phyloP scores from a whole-genome alignment of 2,888 invertebrate genomes.

The Julus scandinavius region DNA sequence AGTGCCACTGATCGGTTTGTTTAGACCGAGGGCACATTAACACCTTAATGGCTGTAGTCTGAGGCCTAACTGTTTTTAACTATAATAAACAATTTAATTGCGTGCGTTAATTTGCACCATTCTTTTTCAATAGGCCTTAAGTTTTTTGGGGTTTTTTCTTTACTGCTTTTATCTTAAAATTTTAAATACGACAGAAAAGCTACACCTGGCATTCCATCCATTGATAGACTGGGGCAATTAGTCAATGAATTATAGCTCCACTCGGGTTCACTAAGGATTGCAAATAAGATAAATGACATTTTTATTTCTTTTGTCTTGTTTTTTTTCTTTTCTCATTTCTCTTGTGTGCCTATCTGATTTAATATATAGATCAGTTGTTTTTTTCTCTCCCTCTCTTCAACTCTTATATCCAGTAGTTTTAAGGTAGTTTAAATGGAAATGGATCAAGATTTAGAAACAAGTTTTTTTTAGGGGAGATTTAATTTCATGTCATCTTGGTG shows the following conservation, averaged over 20 bases:
- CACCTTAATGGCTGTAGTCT: too few relatives aligned
- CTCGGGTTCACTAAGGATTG: conserved; percentile 44
- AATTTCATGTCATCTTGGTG: conserved; percentile 44
- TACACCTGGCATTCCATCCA: conserved; percentile 29
- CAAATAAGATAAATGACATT: conserved; percentile 42
- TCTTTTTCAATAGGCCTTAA: neutral
- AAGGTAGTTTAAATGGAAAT: conserved; percentile 45
- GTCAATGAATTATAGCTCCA: conserved; percentile 26
- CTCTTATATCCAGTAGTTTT: conserved; percentile 21
- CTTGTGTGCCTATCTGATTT: neutral
- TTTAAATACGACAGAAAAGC: neutral
- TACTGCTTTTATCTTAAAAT: neutral
- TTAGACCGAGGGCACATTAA: too few relatives aligned
- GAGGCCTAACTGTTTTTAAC: too few relatives aligned
- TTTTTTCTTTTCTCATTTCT: neutral
- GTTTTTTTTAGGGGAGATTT: conserved; percentile 6
- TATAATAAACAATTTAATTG: too few relatives aligned
- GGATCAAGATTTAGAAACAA: conserved; percentile 13
- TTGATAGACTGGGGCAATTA: conserved; percentile 44
- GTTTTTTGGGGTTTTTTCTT: neutral
- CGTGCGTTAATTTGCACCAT: neutral
- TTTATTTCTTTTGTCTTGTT: conserved; percentile 30
- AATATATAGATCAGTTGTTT: conserved; percentile 39
- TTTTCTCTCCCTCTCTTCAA: neutral
- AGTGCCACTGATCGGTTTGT: neutral